Evolutionary conservation across 2,888 invertebrate species (phyloP), one percentile per base, ranked within the genome.

Genomic region (Callosobruchus maculatus): DNA sequence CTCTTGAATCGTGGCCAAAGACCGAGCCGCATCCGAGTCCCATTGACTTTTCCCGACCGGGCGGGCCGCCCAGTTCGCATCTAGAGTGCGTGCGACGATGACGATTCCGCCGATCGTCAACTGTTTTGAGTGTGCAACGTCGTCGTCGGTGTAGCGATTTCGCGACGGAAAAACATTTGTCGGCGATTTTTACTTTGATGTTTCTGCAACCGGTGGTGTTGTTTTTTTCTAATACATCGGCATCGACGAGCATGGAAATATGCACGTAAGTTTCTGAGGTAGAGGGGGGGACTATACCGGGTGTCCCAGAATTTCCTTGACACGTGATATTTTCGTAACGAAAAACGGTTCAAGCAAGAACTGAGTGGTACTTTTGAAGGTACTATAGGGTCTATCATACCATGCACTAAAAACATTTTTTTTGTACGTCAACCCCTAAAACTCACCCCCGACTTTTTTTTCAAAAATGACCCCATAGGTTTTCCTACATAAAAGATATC

Each of bases 241-340:
- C 21, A 20, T 30, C 66, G 76, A 74, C 70, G 67, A 76, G 76
- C 81, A 85, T 85, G 85, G 85, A 82, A 84, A 83, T 81, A 84
- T 85, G 85, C 83, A 80, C 82, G 85, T 85, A 82, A 85, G 85
- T 81, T 73, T 26, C 5, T 22, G 68, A 26, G 2, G 3, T 3
- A 20, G 26, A n/a, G n/a, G n/a, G n/a, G n/a, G n/a, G n/a, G n/a
- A n/a, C n/a, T n/a, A n/a, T n/a, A n/a, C n/a, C n/a, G n/a, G n/a
- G n/a, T n/a, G n/a, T 26, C 26, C 26, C 7, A 26, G 7, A 4
- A 26, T 26, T 2, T 7, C 3, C 7, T 26, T 26, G 7, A 7
- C 26, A 2, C 7, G 2, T 26, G 2, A 4, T 26, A 26, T 26
- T 26, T 26, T 2, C 2, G 7, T 26, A 26, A 26, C 7, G 26